These are phyloP conservation scores for Catostylus mosaicus DNA, from an alignment of 30 jellyfish, hydroid and myxozoan genomes.

Conservation along the genomic window DNA sequence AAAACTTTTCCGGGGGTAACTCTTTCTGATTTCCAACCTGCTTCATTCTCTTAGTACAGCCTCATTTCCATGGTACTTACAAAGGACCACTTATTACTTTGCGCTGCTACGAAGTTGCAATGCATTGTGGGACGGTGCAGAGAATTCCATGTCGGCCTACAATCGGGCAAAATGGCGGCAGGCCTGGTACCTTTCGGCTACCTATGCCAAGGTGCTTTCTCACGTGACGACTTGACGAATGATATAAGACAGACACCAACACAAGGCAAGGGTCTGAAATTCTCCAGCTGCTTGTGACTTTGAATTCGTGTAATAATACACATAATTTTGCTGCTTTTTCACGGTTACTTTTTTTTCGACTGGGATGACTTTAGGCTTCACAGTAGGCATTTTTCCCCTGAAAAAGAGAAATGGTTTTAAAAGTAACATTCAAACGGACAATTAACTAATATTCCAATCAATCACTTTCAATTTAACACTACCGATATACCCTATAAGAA, in stretches of 20 bases:
- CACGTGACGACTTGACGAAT: slow-evolving; percentile 52
- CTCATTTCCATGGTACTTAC: too few species aligned
- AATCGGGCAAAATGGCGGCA: not conserved
- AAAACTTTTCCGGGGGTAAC: too few species aligned
- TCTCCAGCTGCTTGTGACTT: not conserved
- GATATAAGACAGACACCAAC: slow-evolving; percentile 26
- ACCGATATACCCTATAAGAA: too few species aligned
- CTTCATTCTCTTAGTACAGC: too few species aligned
- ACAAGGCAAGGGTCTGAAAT: not conserved
- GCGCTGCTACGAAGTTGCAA: too few species aligned
- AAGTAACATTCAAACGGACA: too few species aligned
- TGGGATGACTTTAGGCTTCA: not conserved
- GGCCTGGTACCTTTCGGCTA: not conserved
- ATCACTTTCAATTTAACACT: too few species aligned
- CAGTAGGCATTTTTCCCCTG: not conserved
- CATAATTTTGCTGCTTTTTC: slow-evolving; percentile 16
- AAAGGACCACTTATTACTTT: too few species aligned
- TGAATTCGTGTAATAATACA: slow-evolving; percentile 55
- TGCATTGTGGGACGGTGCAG: too few species aligned
- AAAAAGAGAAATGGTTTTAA: not conserved
- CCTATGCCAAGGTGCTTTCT: not conserved
- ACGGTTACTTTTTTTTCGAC: not conserved
- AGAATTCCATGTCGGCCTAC: too few species aligned
- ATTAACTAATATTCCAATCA: too few species aligned
- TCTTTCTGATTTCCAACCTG: too few species aligned